Percentiles rank a stretch among this genome's conserved stretches.
These are phyloP conservation scores for Apodemia hepburni DNA, from an alignment of 2,888 invertebrate species.

Conservation along the genomic window DNA sequence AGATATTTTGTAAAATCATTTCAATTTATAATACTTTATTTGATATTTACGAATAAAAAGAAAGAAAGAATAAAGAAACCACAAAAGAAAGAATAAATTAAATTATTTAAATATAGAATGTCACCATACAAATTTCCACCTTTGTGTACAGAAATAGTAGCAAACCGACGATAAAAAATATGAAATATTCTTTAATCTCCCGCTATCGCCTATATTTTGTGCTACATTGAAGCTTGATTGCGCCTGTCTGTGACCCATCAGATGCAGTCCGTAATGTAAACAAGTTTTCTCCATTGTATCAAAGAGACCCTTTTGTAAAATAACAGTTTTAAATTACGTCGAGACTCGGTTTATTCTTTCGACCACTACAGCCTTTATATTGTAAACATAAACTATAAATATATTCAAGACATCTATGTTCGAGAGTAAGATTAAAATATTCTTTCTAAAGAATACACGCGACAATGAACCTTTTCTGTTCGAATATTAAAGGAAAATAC, in stretches of 20 bases:
- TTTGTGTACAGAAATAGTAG: too few species aligned
- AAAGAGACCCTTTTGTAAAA: slow-evolving; percentile 12
- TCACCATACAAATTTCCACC: too few species aligned
- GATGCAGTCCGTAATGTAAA: slow-evolving; percentile 11
- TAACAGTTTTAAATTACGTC: slow-evolving; percentile 5
- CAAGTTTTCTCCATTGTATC: slow-evolving; percentile 10
- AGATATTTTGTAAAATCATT: too few species aligned
- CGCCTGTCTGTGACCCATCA: slow-evolving; percentile 13
- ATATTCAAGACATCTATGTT: slow-evolving; percentile 12
- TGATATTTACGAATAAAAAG: too few species aligned
- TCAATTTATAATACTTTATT: too few species aligned
- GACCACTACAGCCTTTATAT: slow-evolving; percentile 10
- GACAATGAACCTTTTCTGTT: slow-evolving; percentile 14
- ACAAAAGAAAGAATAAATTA: too few species aligned
- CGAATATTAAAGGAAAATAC: slow-evolving; percentile 12
- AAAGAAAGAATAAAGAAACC: too few species aligned
- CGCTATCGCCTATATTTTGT: neutral
- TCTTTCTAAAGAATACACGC: slow-evolving; percentile 9
- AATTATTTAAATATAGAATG: too few species aligned
- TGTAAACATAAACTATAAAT: slow-evolving; percentile 9
- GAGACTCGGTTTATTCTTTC: slow-evolving; percentile 6
- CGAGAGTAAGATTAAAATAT: slow-evolving; percentile 6
- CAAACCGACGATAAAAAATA: too few species aligned
- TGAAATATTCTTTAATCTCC: neutral
- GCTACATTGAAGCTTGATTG: slow-evolving; percentile 5